A percentile compares a stretch with the other conserved stretches of the same genome.
Evolutionary conservation across 1,140 invertebrate species (phyloP).

Genomic region (Pseudomyrmex concolor): DNA sequence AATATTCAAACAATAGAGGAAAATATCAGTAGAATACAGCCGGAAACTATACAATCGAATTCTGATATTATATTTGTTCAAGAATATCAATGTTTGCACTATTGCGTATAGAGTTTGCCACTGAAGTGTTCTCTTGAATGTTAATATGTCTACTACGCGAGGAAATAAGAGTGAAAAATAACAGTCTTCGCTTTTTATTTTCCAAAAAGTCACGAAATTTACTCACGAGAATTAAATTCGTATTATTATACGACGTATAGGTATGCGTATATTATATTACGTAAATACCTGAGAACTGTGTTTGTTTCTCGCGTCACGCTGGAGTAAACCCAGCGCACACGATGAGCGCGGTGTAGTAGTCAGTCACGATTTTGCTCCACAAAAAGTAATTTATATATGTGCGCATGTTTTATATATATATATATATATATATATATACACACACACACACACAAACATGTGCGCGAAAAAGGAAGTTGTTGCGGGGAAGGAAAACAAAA

Average conservation of each 20-base stretch:
- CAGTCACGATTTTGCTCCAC: background rate
- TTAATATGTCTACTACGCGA: background rate
- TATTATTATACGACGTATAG: background rate
- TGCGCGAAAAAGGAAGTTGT: background rate
- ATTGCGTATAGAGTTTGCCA: no score
- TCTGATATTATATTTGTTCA: background rate
- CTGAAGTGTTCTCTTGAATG: no score
- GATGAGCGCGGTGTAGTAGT: conserved; percentile 7
- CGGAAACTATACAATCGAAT: no score
- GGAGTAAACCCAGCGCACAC: background rate
- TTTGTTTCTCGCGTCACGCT: conserved; percentile 16
- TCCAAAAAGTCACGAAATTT: background rate
- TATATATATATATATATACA: background rate
- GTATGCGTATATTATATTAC: background rate
- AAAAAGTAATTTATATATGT: background rate
- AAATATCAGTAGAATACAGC: background rate
- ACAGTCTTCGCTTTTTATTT: no score
- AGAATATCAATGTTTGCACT: background rate
- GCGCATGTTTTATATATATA: background rate
- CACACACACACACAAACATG: background rate
- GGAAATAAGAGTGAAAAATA: background rate
- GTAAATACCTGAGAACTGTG: background rate
- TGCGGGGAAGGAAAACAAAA: conserved; percentile 24
- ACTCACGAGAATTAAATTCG: background rate
- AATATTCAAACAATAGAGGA: background rate